A percentile compares a stretch with the other conserved stretches of the same genome.
These are phyloP conservation scores for Centropus bengalensis DNA, from an alignment of 2,113 vertebrate genomes.

Conservation along the genomic window DNA sequence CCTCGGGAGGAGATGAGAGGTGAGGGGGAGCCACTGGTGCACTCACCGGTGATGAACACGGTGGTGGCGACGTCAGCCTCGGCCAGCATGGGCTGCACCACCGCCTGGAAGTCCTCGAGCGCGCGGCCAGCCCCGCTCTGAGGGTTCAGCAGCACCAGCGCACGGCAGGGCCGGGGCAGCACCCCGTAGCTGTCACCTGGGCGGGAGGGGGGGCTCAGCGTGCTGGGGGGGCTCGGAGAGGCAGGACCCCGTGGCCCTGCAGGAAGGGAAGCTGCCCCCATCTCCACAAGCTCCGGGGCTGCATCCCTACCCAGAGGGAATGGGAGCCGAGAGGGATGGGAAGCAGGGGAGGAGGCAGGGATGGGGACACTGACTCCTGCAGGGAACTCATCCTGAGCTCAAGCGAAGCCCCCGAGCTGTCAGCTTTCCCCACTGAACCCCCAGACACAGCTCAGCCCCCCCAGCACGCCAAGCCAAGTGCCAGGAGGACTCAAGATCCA, in stretches of 20 bases:
- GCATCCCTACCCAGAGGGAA: neutral
- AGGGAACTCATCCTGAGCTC: neutral
- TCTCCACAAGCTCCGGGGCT: neutral
- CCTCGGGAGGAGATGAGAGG: neutral
- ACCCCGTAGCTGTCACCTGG: constrained; percentile 58
- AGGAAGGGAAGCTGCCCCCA: neutral
- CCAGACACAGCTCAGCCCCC: neutral
- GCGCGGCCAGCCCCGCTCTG: constrained; percentile 22
- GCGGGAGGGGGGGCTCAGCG: neutral
- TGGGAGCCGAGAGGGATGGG: neutral
- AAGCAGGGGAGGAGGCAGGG: neutral
- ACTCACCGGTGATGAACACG: constrained; percentile 44
- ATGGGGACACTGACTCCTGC: neutral
- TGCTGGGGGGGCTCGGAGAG: neutral
- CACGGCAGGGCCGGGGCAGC: constrained; percentile 45
- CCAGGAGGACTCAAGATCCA: neutral
- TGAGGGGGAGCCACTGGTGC: fast-evolving
- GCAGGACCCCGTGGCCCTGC: neutral
- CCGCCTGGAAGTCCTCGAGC: constrained; percentile 12
- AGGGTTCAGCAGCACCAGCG: constrained; percentile 48
- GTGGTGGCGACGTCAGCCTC: constrained; percentile 48
- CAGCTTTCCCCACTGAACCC: neutral
- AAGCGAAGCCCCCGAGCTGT: neutral
- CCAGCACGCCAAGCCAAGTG: fast-evolving
- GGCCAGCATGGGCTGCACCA: constrained; percentile 62